These are phyloP conservation scores for Netelia fuscicornis DNA, from an alignment of 2,888 invertebrate species.

Conservation along the genomic window DNA sequence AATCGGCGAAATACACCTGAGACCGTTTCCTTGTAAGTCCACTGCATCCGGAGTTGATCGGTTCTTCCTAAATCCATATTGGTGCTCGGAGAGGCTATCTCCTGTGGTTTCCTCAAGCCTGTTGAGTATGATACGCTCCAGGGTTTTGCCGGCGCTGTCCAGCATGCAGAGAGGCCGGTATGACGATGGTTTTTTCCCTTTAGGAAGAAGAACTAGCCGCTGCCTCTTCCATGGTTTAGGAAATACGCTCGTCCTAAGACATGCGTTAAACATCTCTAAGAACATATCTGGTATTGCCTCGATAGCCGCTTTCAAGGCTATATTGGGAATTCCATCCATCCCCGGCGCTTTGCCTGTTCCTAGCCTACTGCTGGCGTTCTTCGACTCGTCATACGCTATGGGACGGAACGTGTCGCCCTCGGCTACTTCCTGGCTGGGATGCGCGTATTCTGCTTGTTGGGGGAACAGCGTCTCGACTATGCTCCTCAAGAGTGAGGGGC, in stretches of 20 bases:
- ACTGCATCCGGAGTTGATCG: constrained; percentile 65
- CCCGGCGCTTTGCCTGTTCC: constrained; percentile 52
- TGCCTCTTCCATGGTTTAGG: constrained; percentile 31
- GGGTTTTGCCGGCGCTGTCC: constrained; percentile 45
- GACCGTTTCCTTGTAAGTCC: too few relatives aligned
- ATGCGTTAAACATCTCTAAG: constrained; percentile 23
- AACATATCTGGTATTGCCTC: constrained; percentile 56
- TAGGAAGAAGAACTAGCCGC: constrained; percentile 42
- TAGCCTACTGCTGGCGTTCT: constrained; percentile 21
- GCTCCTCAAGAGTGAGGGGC: constrained; percentile 58
- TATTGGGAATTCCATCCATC: constrained; percentile 40
- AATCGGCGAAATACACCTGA: too few relatives aligned
- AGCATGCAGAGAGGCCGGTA: constrained; percentile 37
- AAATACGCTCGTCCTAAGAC: constrained; percentile 44
- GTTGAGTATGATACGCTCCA: constrained; percentile 48
- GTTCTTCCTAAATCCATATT: constrained; percentile 65
- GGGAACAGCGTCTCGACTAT: constrained; percentile 65
- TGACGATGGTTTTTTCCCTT: constrained; percentile 47
- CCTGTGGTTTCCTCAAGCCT: constrained; percentile 33
- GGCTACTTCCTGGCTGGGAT: constrained; percentile 54
- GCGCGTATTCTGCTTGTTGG: constrained; percentile 16
- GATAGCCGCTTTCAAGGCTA: constrained; percentile 64
- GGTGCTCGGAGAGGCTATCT: constrained; percentile 52
- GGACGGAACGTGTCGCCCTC: constrained; percentile 4
- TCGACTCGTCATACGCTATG: constrained; percentile 31